phyloP scores from a whole-genome alignment of 92 coral and sea anemone species.

The Epizoanthus ramosus region DNA sequence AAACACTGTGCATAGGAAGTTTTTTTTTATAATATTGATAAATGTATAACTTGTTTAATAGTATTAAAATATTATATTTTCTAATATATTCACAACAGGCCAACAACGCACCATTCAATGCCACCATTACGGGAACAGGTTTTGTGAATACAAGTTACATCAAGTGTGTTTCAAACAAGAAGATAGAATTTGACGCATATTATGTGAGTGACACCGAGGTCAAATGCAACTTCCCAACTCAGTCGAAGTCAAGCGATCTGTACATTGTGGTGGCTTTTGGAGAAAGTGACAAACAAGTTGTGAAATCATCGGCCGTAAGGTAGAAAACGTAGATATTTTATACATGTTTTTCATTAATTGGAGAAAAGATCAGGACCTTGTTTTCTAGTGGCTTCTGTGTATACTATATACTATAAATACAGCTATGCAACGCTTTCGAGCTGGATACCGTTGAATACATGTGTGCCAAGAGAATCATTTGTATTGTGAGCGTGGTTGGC shows the following conservation, averaged over 20 bases:
- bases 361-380: too few relatives aligned
- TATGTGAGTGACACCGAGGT: slow-evolving; percentile 59
- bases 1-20: too few relatives aligned
- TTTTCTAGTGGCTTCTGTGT: too few relatives aligned
- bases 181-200: slow-evolving; percentile 5
- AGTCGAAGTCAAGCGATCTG: slow-evolving; percentile 47
- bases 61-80: too few relatives aligned
- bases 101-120: slow-evolving; percentile 37
- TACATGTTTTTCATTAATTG: background rate
- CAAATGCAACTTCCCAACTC: slow-evolving; percentile 50
- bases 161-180: slow-evolving; percentile 56
- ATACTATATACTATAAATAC: too few relatives aligned
- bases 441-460: too few relatives aligned
- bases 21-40: too few relatives aligned
- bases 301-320: slow-evolving; percentile 11
- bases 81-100: too few relatives aligned
- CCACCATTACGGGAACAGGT: slow-evolving; percentile 64
- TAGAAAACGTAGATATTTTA: background rate
- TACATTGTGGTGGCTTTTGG: slow-evolving; percentile 61
- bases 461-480: too few relatives aligned
- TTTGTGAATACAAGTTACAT: slow-evolving; percentile 75
- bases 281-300: slow-evolving; percentile 31
- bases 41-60: too few relatives aligned
- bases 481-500: too few relatives aligned
- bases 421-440: too few relatives aligned